Evolutionary conservation across 2,797 vertebrate species (phyloP).

Genomic region (Phrynocephalus vlangalii): DNA sequence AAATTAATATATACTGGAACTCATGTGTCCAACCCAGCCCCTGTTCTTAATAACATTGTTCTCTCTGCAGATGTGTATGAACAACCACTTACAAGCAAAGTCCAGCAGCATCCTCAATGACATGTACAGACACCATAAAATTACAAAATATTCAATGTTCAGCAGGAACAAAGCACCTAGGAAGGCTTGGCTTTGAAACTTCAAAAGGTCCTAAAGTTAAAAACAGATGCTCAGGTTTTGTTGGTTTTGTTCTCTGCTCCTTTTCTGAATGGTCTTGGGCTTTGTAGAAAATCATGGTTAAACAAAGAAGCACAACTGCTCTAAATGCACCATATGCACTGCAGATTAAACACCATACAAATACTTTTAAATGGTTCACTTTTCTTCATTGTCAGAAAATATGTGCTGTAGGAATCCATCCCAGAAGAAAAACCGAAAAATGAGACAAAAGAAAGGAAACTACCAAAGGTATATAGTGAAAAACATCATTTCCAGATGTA

Average conservation of each 20-base stretch:
- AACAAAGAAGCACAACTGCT: constrained; percentile 42
- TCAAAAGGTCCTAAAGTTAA: background rate
- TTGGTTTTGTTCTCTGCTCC: constrained; percentile 49
- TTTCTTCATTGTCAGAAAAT: constrained; percentile 39
- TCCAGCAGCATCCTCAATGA: background rate
- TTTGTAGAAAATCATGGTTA: constrained; percentile 57
- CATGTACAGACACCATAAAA: background rate
- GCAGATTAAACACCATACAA: background rate
- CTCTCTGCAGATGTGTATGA: background rate
- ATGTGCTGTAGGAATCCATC: constrained; percentile 24
- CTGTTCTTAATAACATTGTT: constrained; percentile 6
- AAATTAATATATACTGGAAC: constrained; percentile 34
- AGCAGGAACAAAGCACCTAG: background rate
- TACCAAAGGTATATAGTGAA: constrained; percentile 45
- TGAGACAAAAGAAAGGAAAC: constrained; percentile 7
- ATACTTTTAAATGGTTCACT: constrained; percentile 13
- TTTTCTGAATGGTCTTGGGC: constrained; percentile 30
- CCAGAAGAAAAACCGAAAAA: constrained; percentile 4
- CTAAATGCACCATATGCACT: constrained; percentile 4
- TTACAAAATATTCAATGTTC: background rate
- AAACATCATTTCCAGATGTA: constrained; percentile 49
- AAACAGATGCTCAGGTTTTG: constrained; percentile 44
- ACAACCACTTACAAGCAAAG: background rate
- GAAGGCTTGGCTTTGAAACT: background rate
- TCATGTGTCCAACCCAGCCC: background rate